Evolutionary conservation across 2,888 invertebrate species (phyloP).

Genomic region (Zeuzera pyrina): DNA sequence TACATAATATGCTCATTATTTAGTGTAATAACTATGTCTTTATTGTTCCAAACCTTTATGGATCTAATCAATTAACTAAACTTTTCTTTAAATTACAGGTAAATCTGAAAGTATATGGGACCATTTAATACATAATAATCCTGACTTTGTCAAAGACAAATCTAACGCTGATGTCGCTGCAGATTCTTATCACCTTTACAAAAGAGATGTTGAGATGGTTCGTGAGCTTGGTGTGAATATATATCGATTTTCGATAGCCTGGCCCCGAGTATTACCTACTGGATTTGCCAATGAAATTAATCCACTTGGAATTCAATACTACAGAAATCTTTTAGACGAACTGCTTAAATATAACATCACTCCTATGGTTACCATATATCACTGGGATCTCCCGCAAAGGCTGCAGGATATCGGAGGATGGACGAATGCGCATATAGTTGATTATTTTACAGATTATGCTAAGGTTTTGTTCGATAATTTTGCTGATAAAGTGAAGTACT

Average conservation of each 20-base stretch:
- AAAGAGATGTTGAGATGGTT: conserved; percentile 75
- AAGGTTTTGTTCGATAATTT: conserved; percentile 74
- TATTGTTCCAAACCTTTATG: no score
- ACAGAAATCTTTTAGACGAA: conserved; percentile 82
- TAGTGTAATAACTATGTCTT: no score
- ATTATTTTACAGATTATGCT: conserved; percentile 77
- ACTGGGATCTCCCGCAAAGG: conserved; percentile 80
- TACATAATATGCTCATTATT: no score
- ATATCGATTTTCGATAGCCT: conserved; percentile 83
- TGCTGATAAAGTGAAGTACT: conserved; percentile 77
- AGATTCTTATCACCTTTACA: conserved; percentile 79
- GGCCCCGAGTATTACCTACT: conserved; percentile 82
- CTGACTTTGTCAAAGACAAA: conserved; percentile 66
- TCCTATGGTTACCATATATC: conserved; percentile 81
- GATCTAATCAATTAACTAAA: no score
- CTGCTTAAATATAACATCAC: conserved; percentile 77
- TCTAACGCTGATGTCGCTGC: conserved; percentile 78
- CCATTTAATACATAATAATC: conserved; percentile 58
- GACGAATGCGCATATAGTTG: conserved; percentile 77
- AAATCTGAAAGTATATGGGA: conserved; percentile 78
- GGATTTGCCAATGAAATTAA: conserved; percentile 79
- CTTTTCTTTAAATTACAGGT: conserved; percentile 46
- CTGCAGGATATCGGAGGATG: conserved; percentile 79
- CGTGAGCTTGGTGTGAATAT: conserved; percentile 75
- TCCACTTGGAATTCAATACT: conserved; percentile 80